Evolutionary conservation across 1,140 invertebrate species (phyloP), one percentile per base, ranked within the genome.

Genomic region (Bombus superbus): DNA sequence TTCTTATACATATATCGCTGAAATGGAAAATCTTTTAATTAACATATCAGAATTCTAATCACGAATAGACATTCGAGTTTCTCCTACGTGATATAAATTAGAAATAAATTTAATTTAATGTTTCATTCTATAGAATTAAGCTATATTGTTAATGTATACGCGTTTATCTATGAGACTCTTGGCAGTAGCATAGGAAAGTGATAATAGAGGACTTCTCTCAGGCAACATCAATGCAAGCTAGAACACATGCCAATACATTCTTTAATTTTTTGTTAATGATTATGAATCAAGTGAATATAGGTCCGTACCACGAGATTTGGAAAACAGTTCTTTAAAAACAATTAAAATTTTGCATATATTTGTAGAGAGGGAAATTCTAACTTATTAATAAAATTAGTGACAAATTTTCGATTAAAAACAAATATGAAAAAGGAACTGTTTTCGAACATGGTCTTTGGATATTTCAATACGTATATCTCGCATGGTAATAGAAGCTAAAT

Each of bases 191-290:
- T 80, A 82, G 81, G 35, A 85, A 83, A 81, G 76, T 82, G 62
- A 82, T 89, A 75, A 81, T 80, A 79, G 77, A 86, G 83, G 75
- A 88, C 89, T 92, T 92, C 90, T 94, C 90, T 94, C 93, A 94
- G 93, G 93, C 94, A 94, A 95, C 94, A 95, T 94, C 93, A 94
- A 94, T 94, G 92, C 94, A 92, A 92, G 88, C 91, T 88, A 82
- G 85, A 87, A 88, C 93, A 94, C 94, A 94, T 94, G 94, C 94
- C 80, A 86, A 91, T 91, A 86, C 82, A 81, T 85, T 88, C 84
- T 83, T 77, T 73, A n/a, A 86, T 81, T 62, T 32, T 74, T 73
- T 83, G 59, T 85, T 84, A 79, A 84, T 90, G 64, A 69, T 83
- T 83, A 88, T 57, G 62, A n/a, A 90, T 83, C 38, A 38, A 47